These are phyloP conservation scores for Cheirogaleus medius DNA, from an alignment of 2,113 vertebrate genomes.

Conservation along the genomic window DNA sequence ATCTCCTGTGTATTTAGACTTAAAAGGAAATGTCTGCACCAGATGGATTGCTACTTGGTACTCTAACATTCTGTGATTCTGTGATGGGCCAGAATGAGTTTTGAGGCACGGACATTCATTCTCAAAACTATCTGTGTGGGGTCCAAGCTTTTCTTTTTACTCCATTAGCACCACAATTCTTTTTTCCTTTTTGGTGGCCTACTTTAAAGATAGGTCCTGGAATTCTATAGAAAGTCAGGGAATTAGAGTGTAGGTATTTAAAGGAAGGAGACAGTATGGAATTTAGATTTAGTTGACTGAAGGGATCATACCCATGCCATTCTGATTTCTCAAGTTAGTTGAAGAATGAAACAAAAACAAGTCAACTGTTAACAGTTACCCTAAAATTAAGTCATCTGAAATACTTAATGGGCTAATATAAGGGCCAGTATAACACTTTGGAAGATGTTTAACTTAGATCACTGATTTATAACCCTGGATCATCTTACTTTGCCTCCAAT, in stretches of 20 bases:
- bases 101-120: neutral
- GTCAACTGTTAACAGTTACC: neutral
- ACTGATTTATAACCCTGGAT: constrained; percentile 3
- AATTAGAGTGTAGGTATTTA: neutral
- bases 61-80: neutral
- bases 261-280: neutral
- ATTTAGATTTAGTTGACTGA: neutral
- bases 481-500: neutral
- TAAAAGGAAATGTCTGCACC: neutral
- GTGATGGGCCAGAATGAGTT: neutral
- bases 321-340: neutral
- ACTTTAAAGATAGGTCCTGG: neutral
- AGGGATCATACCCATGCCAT: neutral
- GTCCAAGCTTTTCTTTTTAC: neutral
- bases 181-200: neutral
- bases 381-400: neutral
- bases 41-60: neutral
- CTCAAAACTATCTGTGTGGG: neutral
- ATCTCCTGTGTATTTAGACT: neutral
- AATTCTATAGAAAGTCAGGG: neutral
- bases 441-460: neutral
- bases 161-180: neutral
- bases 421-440: neutral
- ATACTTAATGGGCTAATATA: neutral
- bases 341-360: constrained; percentile 10